A percentile compares a stretch with the other conserved stretches of the same genome.
Conservation (phyloP, 2,888 invertebrate genomes). For the Steinernema scapterisci region DNA sequence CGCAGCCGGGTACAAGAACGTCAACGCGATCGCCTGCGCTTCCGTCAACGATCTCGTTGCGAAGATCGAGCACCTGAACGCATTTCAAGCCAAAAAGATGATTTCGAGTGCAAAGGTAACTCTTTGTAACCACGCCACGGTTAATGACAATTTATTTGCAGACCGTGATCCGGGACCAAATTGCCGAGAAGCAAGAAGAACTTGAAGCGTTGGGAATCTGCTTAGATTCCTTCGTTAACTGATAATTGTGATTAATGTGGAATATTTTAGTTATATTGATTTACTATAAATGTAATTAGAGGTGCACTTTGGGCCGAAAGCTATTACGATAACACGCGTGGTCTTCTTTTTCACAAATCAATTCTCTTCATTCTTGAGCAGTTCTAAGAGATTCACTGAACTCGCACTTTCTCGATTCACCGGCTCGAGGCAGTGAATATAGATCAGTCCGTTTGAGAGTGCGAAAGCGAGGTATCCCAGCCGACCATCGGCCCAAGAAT, state of each 20-base stretch:
- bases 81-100: conserved; percentile 78
- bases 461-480: conserved; percentile 32
- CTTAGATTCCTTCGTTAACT: background rate
- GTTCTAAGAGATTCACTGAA: background rate
- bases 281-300: too few relatives aligned
- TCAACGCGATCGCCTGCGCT: conserved; percentile 72
- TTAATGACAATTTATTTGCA: conserved; percentile 34
- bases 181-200: conserved; percentile 60
- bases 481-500: conserved; percentile 29
- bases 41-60: conserved; percentile 70
- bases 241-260: too few relatives aligned
- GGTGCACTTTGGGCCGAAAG: too few relatives aligned
- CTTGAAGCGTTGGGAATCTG: conserved; percentile 51
- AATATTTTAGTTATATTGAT: background rate
- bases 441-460: conserved; percentile 28
- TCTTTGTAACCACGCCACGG: background rate
- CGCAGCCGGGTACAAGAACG: conserved; percentile 78
- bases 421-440: conserved; percentile 36
- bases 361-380: background rate
- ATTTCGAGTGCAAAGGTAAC: conserved; percentile 83
- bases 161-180: conserved; percentile 54
- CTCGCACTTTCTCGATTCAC: background rate
- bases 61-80: conserved; percentile 42
- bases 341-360: background rate
- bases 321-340: too few relatives aligned